Evolutionary conservation across 1,140 invertebrate species (phyloP).

Genomic region (Lasioglossum albipes): DNA sequence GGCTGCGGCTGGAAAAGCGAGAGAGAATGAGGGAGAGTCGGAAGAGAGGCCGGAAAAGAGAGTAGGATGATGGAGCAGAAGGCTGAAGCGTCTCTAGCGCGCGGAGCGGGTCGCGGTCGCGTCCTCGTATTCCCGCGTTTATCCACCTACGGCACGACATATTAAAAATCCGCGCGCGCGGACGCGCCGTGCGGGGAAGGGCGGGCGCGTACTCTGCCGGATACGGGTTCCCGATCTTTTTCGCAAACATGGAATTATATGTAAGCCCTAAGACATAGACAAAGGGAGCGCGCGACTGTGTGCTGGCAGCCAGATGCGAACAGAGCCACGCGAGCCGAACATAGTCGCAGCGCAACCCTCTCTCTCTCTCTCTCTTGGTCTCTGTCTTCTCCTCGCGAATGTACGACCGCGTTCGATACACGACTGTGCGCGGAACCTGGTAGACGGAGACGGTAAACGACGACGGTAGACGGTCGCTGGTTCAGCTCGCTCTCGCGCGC

Average conservation of each 20-base stretch:
- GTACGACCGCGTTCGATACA: conserved; percentile 19
- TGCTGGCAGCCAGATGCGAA: conserved; percentile 17
- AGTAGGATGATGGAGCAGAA: conserved; percentile 3
- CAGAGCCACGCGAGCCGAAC: background rate
- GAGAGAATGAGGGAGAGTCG: too few relatives aligned
- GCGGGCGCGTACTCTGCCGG: conserved; percentile 18
- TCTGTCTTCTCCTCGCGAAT: background rate
- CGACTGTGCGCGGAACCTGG: conserved; percentile 12
- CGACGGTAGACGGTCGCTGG: background rate
- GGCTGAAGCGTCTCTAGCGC: conserved; percentile 7
- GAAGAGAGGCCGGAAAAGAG: background rate
- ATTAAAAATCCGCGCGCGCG: conserved; percentile 75
- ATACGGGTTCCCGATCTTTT: conserved; percentile 70
- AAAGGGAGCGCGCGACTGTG: conserved; percentile 65
- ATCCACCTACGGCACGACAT: conserved; percentile 63
- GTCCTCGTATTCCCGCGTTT: conserved; percentile 54
- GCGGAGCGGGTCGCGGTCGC: conserved; percentile 19
- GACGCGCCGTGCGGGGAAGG: background rate
- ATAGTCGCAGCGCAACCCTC: too few relatives aligned
- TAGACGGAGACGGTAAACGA: background rate
- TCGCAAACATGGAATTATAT: conserved; percentile 79
- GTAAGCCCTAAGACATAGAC: conserved; percentile 80
- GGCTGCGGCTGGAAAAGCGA: too few relatives aligned
- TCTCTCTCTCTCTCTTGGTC: background rate
- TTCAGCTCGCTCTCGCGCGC: background rate